These are phyloP conservation scores for Laothoe populi DNA, from an alignment of 2,888 invertebrate species.

Conservation along the genomic window DNA sequence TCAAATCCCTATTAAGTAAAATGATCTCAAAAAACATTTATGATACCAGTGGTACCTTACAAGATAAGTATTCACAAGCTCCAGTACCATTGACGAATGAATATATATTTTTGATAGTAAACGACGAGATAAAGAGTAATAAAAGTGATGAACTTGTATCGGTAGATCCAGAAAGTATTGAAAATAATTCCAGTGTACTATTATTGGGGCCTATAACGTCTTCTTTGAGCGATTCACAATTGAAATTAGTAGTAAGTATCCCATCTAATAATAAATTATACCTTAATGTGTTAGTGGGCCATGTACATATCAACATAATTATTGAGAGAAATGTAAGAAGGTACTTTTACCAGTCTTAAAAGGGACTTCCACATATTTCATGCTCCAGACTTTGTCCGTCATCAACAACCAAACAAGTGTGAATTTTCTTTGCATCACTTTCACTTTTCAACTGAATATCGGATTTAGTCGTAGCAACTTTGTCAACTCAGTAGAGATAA, in stretches of 20 bases:
- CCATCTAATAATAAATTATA: not conserved
- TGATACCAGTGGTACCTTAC: conserved; percentile 32
- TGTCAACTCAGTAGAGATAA: too few relatives aligned
- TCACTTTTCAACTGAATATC: too few relatives aligned
- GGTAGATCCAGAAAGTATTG: conserved; percentile 74
- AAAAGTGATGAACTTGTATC: conserved; percentile 64
- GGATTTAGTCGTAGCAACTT: too few relatives aligned
- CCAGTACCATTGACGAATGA: conserved; percentile 47
- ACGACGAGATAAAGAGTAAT: conserved; percentile 72
- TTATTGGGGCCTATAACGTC: conserved; percentile 72
- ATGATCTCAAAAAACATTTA: conserved; percentile 37
- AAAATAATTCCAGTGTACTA: conserved; percentile 69
- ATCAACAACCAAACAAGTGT: too few relatives aligned
- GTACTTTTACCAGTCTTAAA: too few relatives aligned
- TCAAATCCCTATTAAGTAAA: conserved; percentile 40
- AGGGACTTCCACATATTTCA: too few relatives aligned
- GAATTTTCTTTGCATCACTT: too few relatives aligned
- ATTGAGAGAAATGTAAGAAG: not conserved
- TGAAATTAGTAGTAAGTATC: conserved; percentile 66
- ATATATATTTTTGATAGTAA: conserved; percentile 73
- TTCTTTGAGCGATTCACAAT: conserved; percentile 62
- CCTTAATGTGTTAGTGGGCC: too few relatives aligned
- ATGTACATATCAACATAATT: too few relatives aligned
- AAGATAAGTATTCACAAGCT: conserved; percentile 26
- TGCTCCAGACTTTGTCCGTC: too few relatives aligned